phyloP scores from a whole-genome alignment of 2,113 vertebrate species.

The Nipponia nippon region DNA sequence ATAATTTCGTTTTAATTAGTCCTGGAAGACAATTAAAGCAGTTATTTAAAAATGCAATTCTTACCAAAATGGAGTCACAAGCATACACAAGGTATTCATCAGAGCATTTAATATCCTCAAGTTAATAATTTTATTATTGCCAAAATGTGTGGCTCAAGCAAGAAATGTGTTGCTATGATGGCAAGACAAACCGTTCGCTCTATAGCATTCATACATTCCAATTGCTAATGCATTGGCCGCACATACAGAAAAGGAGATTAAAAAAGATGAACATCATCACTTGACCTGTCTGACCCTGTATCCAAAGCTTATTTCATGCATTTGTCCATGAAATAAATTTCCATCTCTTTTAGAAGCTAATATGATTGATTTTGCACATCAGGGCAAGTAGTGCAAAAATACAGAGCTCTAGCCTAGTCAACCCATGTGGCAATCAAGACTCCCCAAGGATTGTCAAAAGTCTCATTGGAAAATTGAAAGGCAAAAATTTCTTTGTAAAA shows the following conservation, averaged over 20 bases:
- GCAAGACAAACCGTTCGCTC: not conserved
- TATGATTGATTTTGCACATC: not conserved
- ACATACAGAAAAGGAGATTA: not conserved
- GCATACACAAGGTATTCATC: not conserved
- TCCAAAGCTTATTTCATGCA: not conserved
- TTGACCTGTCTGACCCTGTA: not conserved
- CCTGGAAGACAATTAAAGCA: constrained; percentile 40
- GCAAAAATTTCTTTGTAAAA: not conserved
- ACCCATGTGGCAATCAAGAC: not conserved
- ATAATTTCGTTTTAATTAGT: constrained; percentile 58
- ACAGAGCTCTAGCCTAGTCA: not conserved
- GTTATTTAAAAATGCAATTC: constrained; percentile 44
- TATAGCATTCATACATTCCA: not conserved
- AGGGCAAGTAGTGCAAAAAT: not conserved
- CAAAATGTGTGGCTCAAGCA: constrained; percentile 8
- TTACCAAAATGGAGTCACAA: constrained; percentile 32
- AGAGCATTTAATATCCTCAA: not conserved
- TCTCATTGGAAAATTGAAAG: not conserved
- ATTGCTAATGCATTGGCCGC: not conserved
- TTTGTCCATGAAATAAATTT: not conserved
- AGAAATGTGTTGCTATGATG: not conserved
- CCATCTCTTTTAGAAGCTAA: not conserved
- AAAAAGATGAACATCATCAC: not conserved
- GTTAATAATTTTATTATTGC: constrained; percentile 37
- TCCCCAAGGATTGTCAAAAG: not conserved